Base-by-base conservation (phyloP, 2,797 vertebrate genomes). In the Syngnathus rostellatus region DNA sequence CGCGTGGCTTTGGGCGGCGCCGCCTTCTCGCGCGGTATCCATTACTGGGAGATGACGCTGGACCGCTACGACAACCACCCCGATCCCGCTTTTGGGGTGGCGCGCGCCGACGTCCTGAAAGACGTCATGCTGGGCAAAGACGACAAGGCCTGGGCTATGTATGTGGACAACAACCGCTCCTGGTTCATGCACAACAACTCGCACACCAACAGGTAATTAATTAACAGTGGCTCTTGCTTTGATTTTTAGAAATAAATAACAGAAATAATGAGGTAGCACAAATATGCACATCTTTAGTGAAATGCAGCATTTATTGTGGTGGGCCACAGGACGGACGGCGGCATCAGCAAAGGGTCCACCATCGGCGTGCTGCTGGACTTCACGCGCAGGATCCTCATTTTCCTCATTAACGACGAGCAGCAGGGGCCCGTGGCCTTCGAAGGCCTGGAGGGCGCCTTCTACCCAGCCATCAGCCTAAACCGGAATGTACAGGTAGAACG, bases 121-220 rank as follows among this genome's bases (percentile, higher is more conserved):
- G 97, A 98, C 1, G 93, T 94, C 86, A 98, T 98, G 97, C 88
- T 98, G 83, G 96, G 96, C 68, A 98, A 98, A 86, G 97, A 98
- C 7, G 95, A 99, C 84, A 98, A 96, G 83, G 97, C 96, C 12
- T 99, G 96, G 96, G 95, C 96, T 75, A 98, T 99, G 97, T 99
- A 98, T 8, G 96, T 98, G 89, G 96, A 98, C 90, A 98, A 97
- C 83, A 98, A 98, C 90, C 91, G 96, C 69, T 97, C 95, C 87
- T 98, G 96, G 96, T 98, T 98, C 92, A 98, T 98, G 96, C 95
- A 98, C 91, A 97, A 94, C 92, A 98, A 98, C 81, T 98, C 96
- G 0, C 96, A 98, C 91, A 98, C 96, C 69, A 98, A 97, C 93
- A 95, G 96, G 96, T 98, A 71, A 31, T 23, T 23, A 23, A 23